Evolutionary conservation across 2,888 invertebrate genomes (phyloP), one percentile per base, ranked within the genome.

Genomic region (Dynastes hyllus): DNA sequence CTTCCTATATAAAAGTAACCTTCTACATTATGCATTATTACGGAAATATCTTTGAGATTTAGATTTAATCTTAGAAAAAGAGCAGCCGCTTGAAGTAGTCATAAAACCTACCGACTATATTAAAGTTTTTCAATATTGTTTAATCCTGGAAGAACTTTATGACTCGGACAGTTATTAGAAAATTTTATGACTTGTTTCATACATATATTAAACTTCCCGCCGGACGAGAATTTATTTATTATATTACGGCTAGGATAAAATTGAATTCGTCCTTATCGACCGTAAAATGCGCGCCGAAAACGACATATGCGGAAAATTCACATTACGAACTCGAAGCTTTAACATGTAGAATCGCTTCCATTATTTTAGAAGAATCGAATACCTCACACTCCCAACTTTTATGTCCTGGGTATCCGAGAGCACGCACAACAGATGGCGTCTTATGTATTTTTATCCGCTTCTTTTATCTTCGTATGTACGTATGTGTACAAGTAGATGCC

Each of bases 71-170:
- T 32, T 9, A 13, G 29, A 13, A n/a, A 29, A 63, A 27, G 63
- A 32, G 29, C 32, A 11, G 63, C 32, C 27, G 9, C 2, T 45
- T 8, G 63, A 63, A 63, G n/a, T 29, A 29, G 63, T 32, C 29
- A 32, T 63, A 63, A 63, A 63, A 32, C 32, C 29, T 63, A 63
- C 63, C 29, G 13, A 13, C 32, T 13, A 63, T 63, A 63, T 63
- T 63, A 32, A 63, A 63, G 63, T 63, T 32, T 63, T 63, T 63
- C 63, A 29, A 63, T 63, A 63, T 37, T 63, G 63, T 63, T 63
- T 63, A 63, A 63, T 63, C 63, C 63, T 5, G 55, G 32, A 29
- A 13, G 32, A 37, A 63, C 13, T 63, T 63, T 63, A 63, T n/a
- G 63, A 13, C 32, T 27, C 27, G 29, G 29, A 63, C 32, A 63